Evolutionary conservation across 2,888 invertebrate genomes (phyloP), one percentile per base, ranked within the genome.

Genomic region (Tenthredo scrophulariae): DNA sequence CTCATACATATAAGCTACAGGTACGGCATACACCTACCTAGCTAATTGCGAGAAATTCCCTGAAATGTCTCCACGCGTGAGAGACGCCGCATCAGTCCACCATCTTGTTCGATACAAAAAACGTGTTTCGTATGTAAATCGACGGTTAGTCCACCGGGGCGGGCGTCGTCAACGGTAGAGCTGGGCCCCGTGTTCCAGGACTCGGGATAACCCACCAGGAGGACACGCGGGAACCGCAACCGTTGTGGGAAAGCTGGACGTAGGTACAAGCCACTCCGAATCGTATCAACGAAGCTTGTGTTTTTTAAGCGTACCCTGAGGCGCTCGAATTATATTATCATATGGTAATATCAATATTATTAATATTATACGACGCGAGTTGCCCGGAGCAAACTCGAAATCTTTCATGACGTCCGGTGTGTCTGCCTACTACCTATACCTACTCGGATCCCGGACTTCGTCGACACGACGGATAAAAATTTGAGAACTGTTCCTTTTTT

Each of bases 101-200:
- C 83, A 83, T 83, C 83, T 83, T 83, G 83, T 67, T 33, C 26
- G 65, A 46, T 82, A 86, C 86, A 88, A 87, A 87, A 88, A 88
- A 88, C 84, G 85, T 86, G 86, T 88, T 88, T 88, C 88, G 88
- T 88, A 90, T 89, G 89, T 89, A 89, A 90, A 90, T 90, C 87
- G 82, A 84, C 86, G 86, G 86, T 77, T 82, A 80, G 84, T 54
- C 72, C 37, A 62, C 26, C 43, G 79, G 62, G 62, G 62, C 58
- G 79, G 80, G 84, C 85, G 85, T 82, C 80, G 70, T 46, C 84
- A 80, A 80, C 82, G 40, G 67, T 58, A 7, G 54, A 54, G n/a
- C 7, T 7, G 67, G 85, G 77, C 85, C 65, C 22, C 37, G 29
- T 83, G 84, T 70, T 54, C 7, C 54, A 50, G 77, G 43, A 70